Base-by-base conservation (phyloP, 2,797 vertebrate genomes). In the Xenentodon cancila region DNA sequence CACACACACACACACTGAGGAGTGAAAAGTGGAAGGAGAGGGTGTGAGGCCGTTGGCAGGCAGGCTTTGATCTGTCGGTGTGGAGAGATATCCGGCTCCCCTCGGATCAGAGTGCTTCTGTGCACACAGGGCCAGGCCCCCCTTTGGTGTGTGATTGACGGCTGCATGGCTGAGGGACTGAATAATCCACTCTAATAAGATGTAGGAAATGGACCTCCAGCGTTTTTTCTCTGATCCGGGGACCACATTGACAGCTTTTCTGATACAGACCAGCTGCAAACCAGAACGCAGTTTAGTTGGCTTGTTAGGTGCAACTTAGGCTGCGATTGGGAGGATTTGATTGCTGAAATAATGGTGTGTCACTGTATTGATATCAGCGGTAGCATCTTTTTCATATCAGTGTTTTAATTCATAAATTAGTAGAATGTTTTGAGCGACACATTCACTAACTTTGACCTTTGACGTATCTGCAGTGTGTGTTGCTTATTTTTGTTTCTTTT, bases 161-260 rank as follows among this genome's bases (percentile, higher is more conserved):
- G 87, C 84, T 91, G 75, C 88, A 88, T 70, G 88, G 88, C 85
- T 88, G 80, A 91, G 84, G 85, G 82, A 91, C 80, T 81, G 84
- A 86, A 87, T 92, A 89, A 92, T 90, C 89, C 91, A 88, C 88
- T 90, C 89, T 92, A 92, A 91, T 91, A 91, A 92, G 90, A 89
- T 81, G 82, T 89, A 91, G 90, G 86, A 90, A 92, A 84, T 80
- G 81, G 82, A 85, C 90, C 84, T 90, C 85, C 87, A 87, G 84
- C 75, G 46, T 54, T 86, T 84, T 57, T 82, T 85, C 63, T 83
- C 82, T 66, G 80, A 74, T 84, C 40, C 52, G 11, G 63, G 77
- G 86, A 85, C 73, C 81, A 82, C 81, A 80, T 84, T 87, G 86
- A 81, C 80, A 86, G 84, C 66, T 74, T 75, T 57, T 57, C 62